Evolutionary conservation across 2,797 vertebrate species (phyloP).

Genomic region (Chiropotes sagulatus): DNA sequence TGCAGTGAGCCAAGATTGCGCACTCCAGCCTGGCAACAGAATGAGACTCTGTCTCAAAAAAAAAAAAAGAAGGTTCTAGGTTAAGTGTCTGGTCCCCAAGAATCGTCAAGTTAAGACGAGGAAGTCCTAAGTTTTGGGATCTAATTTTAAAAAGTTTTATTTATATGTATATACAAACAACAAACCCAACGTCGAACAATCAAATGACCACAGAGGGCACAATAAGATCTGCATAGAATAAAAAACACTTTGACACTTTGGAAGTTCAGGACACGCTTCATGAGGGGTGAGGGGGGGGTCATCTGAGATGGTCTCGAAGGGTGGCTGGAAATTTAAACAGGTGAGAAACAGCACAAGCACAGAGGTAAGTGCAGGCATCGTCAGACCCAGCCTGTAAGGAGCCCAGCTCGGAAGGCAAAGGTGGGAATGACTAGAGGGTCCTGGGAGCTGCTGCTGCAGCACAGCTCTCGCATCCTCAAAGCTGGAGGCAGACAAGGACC

Average conservation of each 20-base stretch:
- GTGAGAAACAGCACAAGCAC: neutral
- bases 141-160: neutral
- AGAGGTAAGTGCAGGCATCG: neutral
- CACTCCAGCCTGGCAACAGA: too few relatives aligned
- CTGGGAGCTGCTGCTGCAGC: neutral
- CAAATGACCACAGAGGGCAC: neutral
- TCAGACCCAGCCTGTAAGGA: neutral
- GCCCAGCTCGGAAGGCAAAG: neutral
- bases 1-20: too few relatives aligned
- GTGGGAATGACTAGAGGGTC: neutral
- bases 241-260: accelerated
- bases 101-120: neutral
- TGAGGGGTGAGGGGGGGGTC: neutral
- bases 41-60: too few relatives aligned
- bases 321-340: neutral
- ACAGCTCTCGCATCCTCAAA: neutral
- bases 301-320: neutral
- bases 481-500: neutral
- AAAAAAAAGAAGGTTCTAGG: neutral
- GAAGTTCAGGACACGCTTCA: neutral
- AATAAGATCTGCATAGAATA: neutral
- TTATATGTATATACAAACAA: neutral
- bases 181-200: neutral
- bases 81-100: neutral
- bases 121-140: neutral